Evolutionary conservation across 2,113 vertebrate genomes (phyloP).

Genomic region (Tylochromis polylepis): DNA sequence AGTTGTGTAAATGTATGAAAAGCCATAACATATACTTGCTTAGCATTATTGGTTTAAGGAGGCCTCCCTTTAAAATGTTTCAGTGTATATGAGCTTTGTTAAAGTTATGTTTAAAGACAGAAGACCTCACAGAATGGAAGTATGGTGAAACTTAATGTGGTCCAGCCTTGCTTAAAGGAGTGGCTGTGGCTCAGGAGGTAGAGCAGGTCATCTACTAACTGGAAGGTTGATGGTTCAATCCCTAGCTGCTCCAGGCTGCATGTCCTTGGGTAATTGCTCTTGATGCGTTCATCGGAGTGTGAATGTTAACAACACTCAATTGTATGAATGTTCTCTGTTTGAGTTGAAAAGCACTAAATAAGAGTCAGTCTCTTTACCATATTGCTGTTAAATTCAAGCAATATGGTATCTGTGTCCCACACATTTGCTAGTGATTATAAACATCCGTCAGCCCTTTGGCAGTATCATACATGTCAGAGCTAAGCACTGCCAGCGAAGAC

Average conservation of each 20-base stretch:
- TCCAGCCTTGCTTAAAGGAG: not conserved
- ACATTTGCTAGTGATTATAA: not conserved
- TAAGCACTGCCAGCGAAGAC: not conserved
- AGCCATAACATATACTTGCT: not conserved
- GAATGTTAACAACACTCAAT: not conserved
- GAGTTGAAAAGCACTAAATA: not conserved
- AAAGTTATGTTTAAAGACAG: not conserved
- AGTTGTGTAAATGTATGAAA: not conserved
- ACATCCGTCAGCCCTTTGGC: not conserved
- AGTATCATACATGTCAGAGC: not conserved
- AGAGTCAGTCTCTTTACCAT: not conserved
- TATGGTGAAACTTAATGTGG: not conserved
- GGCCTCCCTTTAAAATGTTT: not conserved
- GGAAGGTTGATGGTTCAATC: not conserved
- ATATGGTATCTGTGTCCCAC: not conserved
- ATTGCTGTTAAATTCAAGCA: not conserved
- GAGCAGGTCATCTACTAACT: not conserved
- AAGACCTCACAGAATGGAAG: not conserved
- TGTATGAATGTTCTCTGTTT: not conserved
- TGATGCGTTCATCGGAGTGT: not conserved
- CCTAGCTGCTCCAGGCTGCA: not conserved
- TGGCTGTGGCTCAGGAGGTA: not conserved
- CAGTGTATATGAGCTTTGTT: not conserved
- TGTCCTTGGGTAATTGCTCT: not conserved
- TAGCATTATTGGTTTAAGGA: not conserved